phyloP scores from a whole-genome alignment of 2,113 vertebrate genomes.

The Hemichromis elongatus region DNA sequence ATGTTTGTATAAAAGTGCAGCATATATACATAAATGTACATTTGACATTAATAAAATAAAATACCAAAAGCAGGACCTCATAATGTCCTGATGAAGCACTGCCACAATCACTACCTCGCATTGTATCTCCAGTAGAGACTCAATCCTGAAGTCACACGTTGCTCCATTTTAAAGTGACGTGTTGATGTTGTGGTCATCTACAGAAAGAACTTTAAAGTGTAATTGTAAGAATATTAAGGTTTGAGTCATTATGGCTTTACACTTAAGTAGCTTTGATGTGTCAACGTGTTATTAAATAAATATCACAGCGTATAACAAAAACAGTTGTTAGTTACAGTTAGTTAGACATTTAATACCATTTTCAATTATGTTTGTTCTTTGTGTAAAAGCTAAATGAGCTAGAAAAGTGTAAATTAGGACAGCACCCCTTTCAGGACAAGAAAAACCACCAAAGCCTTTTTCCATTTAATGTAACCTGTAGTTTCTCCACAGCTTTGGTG shows the following conservation, averaged over 20 bases:
- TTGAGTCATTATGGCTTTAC: not conserved
- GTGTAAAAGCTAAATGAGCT: not conserved
- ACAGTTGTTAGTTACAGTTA: too few relatives aligned
- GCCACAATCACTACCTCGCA: not conserved
- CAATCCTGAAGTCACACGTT: not conserved
- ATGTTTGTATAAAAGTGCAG: slow-evolving; percentile 46
- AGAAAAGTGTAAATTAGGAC: not conserved
- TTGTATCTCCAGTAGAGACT: not conserved
- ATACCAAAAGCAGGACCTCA: not conserved
- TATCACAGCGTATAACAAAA: slow-evolving; percentile 7
- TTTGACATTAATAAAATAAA: slow-evolving; percentile 11
- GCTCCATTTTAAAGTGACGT: not conserved
- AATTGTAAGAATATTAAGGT: not conserved
- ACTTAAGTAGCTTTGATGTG: not conserved
- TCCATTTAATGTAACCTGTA: not conserved
- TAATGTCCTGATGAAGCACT: not conserved
- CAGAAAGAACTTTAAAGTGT: not conserved
- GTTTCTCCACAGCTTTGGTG: not conserved
- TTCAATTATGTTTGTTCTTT: not conserved
- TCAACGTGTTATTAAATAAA: slow-evolving; percentile 51
- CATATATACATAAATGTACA: slow-evolving; percentile 11
- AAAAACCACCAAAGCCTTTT: not conserved
- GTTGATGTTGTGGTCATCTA: not conserved
- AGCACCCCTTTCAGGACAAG: not conserved
- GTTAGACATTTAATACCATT: not conserved